Percentiles rank a stretch among this genome's conserved stretches.
phyloP scores from a whole-genome alignment of 2,797 vertebrate genomes.

The Microchirus variegatus region DNA sequence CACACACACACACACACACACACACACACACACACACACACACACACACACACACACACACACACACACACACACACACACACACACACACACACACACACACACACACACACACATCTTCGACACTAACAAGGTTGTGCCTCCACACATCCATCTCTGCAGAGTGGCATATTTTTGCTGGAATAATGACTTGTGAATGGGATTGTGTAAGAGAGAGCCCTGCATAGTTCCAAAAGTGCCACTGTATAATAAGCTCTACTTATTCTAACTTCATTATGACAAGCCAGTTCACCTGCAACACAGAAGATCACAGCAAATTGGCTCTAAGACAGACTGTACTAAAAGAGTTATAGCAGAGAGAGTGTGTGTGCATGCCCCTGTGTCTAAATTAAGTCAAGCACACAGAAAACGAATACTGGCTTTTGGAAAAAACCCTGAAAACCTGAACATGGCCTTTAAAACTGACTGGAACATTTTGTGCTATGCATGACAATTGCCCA shows the following conservation, averaged over 20 bases:
- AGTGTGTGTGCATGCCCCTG: slow-evolving; percentile 24
- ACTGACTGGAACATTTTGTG: slow-evolving; percentile 3
- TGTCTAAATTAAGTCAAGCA: slow-evolving; percentile 7
- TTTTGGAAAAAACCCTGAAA: slow-evolving; percentile 22
- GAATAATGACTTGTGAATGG: slow-evolving; percentile 45
- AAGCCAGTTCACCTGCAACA: slow-evolving; percentile 44
- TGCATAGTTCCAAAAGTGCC: slow-evolving; percentile 39
- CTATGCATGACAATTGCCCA: background rate
- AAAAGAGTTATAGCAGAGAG: slow-evolving; percentile 29
- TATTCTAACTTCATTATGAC: slow-evolving; percentile 70
- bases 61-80: slow-evolving; percentile 16
- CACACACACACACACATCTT: slow-evolving; percentile 8
- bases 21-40: slow-evolving; percentile 17
- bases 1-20: slow-evolving; percentile 11
- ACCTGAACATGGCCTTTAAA: slow-evolving; percentile 18
- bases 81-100: slow-evolving; percentile 24
- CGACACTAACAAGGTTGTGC: slow-evolving; percentile 57
- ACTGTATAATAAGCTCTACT: slow-evolving; percentile 67
- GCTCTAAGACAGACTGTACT: slow-evolving; percentile 55
- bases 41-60: slow-evolving; percentile 17
- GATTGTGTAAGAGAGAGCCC: slow-evolving; percentile 26
- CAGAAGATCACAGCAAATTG: slow-evolving; percentile 64
- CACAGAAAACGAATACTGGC: slow-evolving; percentile 10
- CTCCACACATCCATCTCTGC: slow-evolving; percentile 40
- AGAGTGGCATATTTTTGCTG: slow-evolving; percentile 55